Evolutionary conservation across 1,140 invertebrate species (phyloP).

Genomic region (Dermatophagoides farinae): DNA sequence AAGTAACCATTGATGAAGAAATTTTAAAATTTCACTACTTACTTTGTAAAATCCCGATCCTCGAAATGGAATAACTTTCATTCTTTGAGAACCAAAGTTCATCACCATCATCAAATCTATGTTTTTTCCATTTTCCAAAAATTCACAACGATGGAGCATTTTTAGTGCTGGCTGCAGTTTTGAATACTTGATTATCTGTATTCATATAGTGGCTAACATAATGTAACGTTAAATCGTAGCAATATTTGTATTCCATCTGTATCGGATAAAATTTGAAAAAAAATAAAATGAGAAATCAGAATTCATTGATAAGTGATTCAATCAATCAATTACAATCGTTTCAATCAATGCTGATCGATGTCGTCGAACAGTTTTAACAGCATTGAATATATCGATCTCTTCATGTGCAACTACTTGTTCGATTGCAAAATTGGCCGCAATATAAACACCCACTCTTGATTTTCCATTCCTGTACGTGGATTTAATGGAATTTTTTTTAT

Average conservation of each 20-base stretch:
- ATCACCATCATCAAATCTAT: too few relatives aligned
- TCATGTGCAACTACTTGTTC: slow-evolving; percentile 95
- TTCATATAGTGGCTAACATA: slow-evolving; percentile 80
- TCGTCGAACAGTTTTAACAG: slow-evolving; percentile 80
- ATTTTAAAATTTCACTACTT: too few relatives aligned
- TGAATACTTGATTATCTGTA: slow-evolving; percentile 28
- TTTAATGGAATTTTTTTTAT: background rate
- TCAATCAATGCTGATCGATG: slow-evolving; percentile 83
- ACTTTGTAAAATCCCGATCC: too few relatives aligned
- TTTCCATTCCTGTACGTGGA: slow-evolving; percentile 15
- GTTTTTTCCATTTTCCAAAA: too few relatives aligned
- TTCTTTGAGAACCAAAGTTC: too few relatives aligned
- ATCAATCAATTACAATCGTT: slow-evolving; percentile 51
- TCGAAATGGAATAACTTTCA: too few relatives aligned
- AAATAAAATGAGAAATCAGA: background rate
- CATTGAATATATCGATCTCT: slow-evolving; percentile 91
- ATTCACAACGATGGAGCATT: background rate
- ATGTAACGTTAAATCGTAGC: slow-evolving; percentile 78
- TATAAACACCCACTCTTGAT: slow-evolving; percentile 83
- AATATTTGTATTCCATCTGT: slow-evolving; percentile 90
- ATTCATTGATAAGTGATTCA: background rate
- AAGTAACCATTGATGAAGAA: too few relatives aligned
- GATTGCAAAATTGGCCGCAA: slow-evolving; percentile 82
- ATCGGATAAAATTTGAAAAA: slow-evolving; percentile 24
- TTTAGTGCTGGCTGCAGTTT: background rate